Evolutionary conservation across 2,888 invertebrate genomes (phyloP).

Genomic region (Strigamia maritima): DNA sequence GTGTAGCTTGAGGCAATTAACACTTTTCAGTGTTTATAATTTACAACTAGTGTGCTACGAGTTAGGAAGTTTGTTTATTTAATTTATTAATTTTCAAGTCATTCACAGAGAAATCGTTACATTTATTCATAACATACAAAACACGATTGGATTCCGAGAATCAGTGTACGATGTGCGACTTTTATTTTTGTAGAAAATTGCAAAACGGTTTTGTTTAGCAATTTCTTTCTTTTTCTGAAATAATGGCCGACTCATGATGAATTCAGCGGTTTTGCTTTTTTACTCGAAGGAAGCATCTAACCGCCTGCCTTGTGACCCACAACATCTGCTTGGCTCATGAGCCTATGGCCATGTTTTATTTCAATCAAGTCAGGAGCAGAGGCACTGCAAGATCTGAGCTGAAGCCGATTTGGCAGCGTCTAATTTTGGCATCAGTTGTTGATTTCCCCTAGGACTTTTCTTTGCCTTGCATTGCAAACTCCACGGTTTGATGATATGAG

Average conservation of each 20-base stretch:
- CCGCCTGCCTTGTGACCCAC: not conserved
- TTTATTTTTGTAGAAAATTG: too few relatives aligned
- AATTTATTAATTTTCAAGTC: too few relatives aligned
- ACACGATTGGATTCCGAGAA: too few relatives aligned
- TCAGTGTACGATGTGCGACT: too few relatives aligned
- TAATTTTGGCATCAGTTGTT: not conserved
- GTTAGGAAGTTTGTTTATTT: too few relatives aligned
- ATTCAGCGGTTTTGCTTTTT: not conserved
- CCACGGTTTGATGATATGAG: not conserved
- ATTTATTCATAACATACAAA: too few relatives aligned
- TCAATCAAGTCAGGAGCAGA: conserved; percentile 4
- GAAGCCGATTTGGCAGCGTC: conserved; percentile 4
- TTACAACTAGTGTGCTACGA: too few relatives aligned
- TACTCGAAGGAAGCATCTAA: not conserved
- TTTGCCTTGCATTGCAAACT: not conserved
- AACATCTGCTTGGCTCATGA: not conserved
- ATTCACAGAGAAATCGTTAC: too few relatives aligned
- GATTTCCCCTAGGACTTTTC: conserved; percentile 4
- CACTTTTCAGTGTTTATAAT: not conserved
- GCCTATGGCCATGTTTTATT: not conserved
- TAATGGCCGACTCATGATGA: not conserved
- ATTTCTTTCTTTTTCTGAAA: not conserved
- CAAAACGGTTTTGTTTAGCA: not conserved
- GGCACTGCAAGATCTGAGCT: not conserved
- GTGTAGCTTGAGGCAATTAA: not conserved